Evolutionary conservation across 2,113 vertebrate genomes (phyloP).

Genomic region (Lucifuga dentata): DNA sequence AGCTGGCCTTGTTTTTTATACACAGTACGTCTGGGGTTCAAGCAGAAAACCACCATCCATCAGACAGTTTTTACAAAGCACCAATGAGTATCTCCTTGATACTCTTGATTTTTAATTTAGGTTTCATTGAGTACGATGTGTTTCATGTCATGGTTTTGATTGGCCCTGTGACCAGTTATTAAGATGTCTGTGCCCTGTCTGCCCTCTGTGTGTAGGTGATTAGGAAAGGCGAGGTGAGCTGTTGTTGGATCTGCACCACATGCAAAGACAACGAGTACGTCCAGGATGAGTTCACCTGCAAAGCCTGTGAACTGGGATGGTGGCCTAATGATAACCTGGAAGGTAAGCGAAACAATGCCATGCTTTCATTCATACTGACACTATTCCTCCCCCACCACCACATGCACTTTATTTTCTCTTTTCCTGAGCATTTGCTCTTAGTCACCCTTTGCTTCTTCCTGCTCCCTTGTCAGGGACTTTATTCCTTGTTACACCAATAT

Average conservation of each 20-base stretch:
- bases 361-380: background rate
- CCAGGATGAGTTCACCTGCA: conserved; percentile 98
- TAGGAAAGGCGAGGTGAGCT: conserved; percentile 98
- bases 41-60: conserved; percentile 5
- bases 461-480: background rate
- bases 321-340: conserved; percentile 92
- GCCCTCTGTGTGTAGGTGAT: conserved; percentile 87
- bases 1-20: conserved; percentile 57
- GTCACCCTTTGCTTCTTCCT: background rate
- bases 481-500: background rate
- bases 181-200: conserved; percentile 19
- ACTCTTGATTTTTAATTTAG: conserved; percentile 27
- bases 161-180: background rate
- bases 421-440: background rate
- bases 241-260: conserved; percentile 99
- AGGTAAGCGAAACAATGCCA: conserved; percentile 84
- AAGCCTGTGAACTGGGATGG: conserved; percentile 96
- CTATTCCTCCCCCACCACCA: background rate
- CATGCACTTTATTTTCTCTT: background rate
- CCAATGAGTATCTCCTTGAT: conserved; percentile 1
- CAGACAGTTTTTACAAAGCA: background rate
- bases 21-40: conserved; percentile 52
- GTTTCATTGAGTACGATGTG: conserved; percentile 20
- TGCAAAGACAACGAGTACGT: conserved; percentile 98
- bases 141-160: background rate